Percentiles rank a stretch among this genome's conserved stretches.
Conservation (phyloP, 2,113 vertebrate species). For the Chiloscyllium plagiosum region DNA sequence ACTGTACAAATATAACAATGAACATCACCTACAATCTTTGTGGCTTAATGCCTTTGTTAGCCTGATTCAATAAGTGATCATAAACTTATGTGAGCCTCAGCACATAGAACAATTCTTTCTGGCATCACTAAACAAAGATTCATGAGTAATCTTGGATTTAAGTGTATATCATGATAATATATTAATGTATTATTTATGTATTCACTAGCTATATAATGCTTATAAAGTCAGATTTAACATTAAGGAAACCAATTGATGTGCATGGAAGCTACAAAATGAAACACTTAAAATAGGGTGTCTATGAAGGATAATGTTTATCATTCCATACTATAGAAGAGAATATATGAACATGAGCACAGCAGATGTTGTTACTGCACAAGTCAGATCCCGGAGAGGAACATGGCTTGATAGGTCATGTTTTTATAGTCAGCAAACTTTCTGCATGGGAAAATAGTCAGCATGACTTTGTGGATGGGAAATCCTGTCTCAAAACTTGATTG, state of each 20-base stretch:
- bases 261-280: neutral
- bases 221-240: neutral
- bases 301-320: neutral
- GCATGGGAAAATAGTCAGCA: too few species aligned
- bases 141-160: neutral
- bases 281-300: neutral
- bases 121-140: neutral
- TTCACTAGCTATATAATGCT: neutral
- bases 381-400: too few species aligned
- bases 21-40: neutral
- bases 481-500: too few species aligned
- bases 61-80: neutral
- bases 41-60: neutral
- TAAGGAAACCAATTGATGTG: neutral
- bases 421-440: too few species aligned
- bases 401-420: too few species aligned
- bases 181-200: neutral
- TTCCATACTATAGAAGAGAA: neutral
- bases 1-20: neutral
- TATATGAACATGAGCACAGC: neutral
- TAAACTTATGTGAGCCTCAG: neutral
- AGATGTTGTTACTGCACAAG: neutral
- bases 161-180: neutral
- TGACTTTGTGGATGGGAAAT: too few species aligned
- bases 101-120: neutral